Base-by-base conservation (phyloP, 2,888 invertebrate genomes). In the Biston stratarius region DNA sequence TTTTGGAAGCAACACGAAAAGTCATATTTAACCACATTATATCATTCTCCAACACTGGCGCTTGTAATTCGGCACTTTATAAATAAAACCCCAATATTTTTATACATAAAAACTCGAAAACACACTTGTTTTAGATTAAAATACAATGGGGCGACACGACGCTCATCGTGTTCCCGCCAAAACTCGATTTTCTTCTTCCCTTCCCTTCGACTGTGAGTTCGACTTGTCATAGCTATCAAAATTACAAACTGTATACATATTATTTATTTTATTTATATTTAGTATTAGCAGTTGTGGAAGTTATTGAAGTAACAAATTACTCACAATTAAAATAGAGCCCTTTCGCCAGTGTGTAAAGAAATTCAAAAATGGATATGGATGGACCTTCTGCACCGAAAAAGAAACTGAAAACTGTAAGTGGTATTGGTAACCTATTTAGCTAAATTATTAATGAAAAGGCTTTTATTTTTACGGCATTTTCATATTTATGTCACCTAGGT, bases 341-440 rank as follows among this genome's bases (percentile, higher is more conserved):
- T 1, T 5, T 42, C 33, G 0, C 2, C 24, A 33, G 24, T 42
- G 12, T 9, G 42, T 7, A 33, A 6, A 24, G 9, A 10, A 8
- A 42, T 11, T 15, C 9, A 15, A 36, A 44, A 49, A 69, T 74
- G 70, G 71, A 72, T 14, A 69, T 92, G 90, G 94, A 94, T 51
- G 92, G 85, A 74, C 87, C 90, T 48, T 90, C 91, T 6, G 88
- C 86, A 74, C 88, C 91, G 2, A 92, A 89, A 77, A 94, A 93
- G 77, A 94, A 94, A 83, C 80, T 93, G 0, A 94, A 94, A 88
- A 91, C 91, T 38, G 94, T 94, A 78, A 89, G 91, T 90, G 48
- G 24, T 24, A 24, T 2, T 24, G 24, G 11, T 24, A 24, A 44
- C 40, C 36, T 51, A 12, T 53, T 24, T 34, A 42, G 8, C 8